A percentile compares a stretch with the other conserved stretches of the same genome.
These are phyloP conservation scores for Hydriomena furcata DNA, from an alignment of 2,888 invertebrate genomes.

Conservation along the genomic window DNA sequence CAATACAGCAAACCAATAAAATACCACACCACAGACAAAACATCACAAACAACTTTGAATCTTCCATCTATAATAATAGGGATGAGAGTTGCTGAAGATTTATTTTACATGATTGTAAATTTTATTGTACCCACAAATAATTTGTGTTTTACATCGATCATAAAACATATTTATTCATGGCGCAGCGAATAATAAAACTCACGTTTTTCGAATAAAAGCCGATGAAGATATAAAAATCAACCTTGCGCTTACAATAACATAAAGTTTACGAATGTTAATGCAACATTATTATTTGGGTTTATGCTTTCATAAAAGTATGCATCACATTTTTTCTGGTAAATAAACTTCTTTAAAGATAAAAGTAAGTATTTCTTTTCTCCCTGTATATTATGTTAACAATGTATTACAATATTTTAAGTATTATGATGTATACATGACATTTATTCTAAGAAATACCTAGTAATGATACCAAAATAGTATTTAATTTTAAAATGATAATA, in stretches of 20 bases:
- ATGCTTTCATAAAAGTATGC: conserved; percentile 10
- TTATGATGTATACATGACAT: too few relatives aligned
- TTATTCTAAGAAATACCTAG: too few relatives aligned
- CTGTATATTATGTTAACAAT: too few relatives aligned
- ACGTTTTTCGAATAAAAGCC: conserved; percentile 39
- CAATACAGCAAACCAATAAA: conserved; percentile 32
- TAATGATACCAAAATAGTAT: too few relatives aligned
- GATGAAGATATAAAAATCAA: conserved; percentile 39
- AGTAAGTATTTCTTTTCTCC: too few relatives aligned
- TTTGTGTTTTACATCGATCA: conserved; percentile 39
- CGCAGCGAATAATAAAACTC: conserved; percentile 38
- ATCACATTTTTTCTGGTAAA: conserved; percentile 9
- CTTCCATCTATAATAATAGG: background rate
- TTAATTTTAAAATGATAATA: too few relatives aligned
- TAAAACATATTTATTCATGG: conserved; percentile 42
- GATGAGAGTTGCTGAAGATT: background rate
- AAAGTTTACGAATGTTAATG: conserved; percentile 26
- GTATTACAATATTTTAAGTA: too few relatives aligned
- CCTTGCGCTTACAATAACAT: conserved; percentile 33
- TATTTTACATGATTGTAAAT: conserved; percentile 25
- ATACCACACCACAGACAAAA: conserved; percentile 5
- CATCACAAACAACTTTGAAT: background rate
- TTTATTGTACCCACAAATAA: conserved; percentile 39
- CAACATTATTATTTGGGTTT: conserved; percentile 19
- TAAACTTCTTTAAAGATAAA: conserved; percentile 6